These are phyloP conservation scores for Agrochola lota DNA, from an alignment of 2,888 invertebrate species.

Conservation along the genomic window DNA sequence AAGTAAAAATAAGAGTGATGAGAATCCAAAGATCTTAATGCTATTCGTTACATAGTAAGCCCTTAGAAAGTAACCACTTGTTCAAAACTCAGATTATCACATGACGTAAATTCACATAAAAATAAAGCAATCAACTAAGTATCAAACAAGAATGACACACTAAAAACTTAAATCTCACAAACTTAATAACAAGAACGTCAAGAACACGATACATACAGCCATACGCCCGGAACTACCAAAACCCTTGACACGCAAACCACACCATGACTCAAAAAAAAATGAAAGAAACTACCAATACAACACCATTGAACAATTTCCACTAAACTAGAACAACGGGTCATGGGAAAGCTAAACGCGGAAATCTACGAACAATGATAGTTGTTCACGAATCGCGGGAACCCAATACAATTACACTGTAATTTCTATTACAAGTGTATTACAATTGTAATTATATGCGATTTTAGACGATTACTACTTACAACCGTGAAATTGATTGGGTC, in stretches of 20 bases:
- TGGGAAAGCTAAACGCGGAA: constrained; percentile 79
- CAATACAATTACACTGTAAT: constrained; percentile 60
- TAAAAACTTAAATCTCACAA: constrained; percentile 16
- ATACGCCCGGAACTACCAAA: constrained; percentile 51
- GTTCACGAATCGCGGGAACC: constrained; percentile 59
- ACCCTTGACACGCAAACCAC: constrained; percentile 56
- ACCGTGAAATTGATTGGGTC: constrained; percentile 53
- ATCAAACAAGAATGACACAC: not conserved
- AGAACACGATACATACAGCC: constrained; percentile 15
- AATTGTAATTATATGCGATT: constrained; percentile 56
- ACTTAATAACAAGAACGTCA: constrained; percentile 18
- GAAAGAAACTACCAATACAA: constrained; percentile 60
- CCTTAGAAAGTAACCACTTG: not conserved
- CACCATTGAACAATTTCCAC: constrained; percentile 71
- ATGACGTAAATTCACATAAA: not conserved
- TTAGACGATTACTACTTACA: constrained; percentile 40
- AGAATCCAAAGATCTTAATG: not conserved
- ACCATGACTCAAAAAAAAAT: constrained; percentile 53
- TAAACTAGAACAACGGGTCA: constrained; percentile 75
- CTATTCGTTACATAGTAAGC: not conserved
- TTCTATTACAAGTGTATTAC: constrained; percentile 63
- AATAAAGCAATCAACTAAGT: not conserved
- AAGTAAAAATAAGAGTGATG: not conserved
- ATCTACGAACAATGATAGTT: constrained; percentile 68
- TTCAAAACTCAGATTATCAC: not conserved